A percentile compares a stretch with the other conserved stretches of the same genome.
These are phyloP conservation scores for Ophonus ardosiacus DNA, from an alignment of 2,888 invertebrate species.

Conservation along the genomic window DNA sequence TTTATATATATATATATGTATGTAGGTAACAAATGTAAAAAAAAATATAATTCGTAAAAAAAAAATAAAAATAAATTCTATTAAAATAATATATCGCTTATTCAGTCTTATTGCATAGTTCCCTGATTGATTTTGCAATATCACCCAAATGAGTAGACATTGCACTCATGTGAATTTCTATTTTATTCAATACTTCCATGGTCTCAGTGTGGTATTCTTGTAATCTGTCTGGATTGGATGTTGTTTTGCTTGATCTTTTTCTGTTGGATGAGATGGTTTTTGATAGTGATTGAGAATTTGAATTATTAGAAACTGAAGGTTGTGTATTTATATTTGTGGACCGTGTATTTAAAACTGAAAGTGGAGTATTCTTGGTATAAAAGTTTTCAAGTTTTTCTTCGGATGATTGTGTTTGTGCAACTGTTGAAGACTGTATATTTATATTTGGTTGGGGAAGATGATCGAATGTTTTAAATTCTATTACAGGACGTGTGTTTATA, in stretches of 20 bases:
- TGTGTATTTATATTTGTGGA: no score
- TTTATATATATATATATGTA: no score
- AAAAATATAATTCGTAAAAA: background rate
- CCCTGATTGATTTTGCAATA: background rate
- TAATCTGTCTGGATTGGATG: background rate
- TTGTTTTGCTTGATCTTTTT: background rate
- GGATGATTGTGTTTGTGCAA: background rate
- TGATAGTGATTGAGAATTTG: no score
- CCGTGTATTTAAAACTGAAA: background rate
- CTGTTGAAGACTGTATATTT: background rate
- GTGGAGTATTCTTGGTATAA: background rate
- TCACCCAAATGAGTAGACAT: background rate
- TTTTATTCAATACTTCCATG: background rate
- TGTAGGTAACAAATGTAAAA: no score
- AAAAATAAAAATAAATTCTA: no score
- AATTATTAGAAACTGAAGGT: background rate
- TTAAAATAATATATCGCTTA: background rate
- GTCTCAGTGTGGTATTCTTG: background rate
- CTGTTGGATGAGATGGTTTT: no score
- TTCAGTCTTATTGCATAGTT: background rate
- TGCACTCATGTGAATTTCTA: background rate
- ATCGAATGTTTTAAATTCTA: background rate
- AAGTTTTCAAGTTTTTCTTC: background rate
- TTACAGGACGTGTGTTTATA: background rate
- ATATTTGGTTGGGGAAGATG: no score